Conservation (phyloP, 1,140 invertebrate genomes). For the Holcopasites calliopsidis region DNA sequence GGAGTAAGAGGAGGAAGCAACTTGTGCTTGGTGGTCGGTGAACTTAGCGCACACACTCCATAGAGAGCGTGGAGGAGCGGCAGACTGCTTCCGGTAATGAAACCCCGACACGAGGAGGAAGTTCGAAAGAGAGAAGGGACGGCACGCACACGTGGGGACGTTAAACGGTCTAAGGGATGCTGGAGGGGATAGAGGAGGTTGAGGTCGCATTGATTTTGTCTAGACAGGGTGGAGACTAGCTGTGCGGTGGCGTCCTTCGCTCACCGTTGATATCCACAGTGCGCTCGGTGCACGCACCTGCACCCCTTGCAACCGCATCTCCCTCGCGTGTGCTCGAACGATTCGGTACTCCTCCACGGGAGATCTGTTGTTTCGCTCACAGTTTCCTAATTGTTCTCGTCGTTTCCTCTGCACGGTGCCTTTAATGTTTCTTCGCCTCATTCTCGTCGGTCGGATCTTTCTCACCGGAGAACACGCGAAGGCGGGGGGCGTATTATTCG, state of each 20-base stretch:
- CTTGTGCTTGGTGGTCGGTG: conserved; percentile 13
- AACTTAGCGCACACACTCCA: conserved; percentile 23
- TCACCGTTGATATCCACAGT: conserved; percentile 47
- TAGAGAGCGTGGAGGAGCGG: conserved; percentile 1
- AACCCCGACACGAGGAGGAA: conserved; percentile 39
- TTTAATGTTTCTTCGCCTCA: too few species aligned
- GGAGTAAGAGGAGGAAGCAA: conserved; percentile 19
- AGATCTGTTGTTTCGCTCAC: neutral
- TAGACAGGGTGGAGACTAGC: conserved; percentile 77
- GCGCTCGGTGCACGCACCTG: conserved; percentile 29
- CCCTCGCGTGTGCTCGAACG: too few species aligned
- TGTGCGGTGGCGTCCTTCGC: conserved; percentile 61
- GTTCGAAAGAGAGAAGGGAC: conserved; percentile 27
- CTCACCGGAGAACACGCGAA: too few species aligned
- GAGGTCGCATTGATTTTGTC: conserved; percentile 78
- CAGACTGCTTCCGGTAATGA: conserved; percentile 51
- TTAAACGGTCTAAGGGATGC: conserved; percentile 53
- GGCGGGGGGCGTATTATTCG: neutral
- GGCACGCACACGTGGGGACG: conserved; percentile 46
- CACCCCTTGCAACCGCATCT: neutral
- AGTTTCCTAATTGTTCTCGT: too few species aligned
- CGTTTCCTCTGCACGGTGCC: too few species aligned
- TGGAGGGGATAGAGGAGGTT: conserved; percentile 61
- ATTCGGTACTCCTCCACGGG: too few species aligned
- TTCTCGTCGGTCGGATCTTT: too few species aligned